Evolutionary conservation across 2,113 vertebrate genomes (phyloP), one percentile per base, ranked within the genome.

Genomic region (Odontesthes bonariensis): DNA sequence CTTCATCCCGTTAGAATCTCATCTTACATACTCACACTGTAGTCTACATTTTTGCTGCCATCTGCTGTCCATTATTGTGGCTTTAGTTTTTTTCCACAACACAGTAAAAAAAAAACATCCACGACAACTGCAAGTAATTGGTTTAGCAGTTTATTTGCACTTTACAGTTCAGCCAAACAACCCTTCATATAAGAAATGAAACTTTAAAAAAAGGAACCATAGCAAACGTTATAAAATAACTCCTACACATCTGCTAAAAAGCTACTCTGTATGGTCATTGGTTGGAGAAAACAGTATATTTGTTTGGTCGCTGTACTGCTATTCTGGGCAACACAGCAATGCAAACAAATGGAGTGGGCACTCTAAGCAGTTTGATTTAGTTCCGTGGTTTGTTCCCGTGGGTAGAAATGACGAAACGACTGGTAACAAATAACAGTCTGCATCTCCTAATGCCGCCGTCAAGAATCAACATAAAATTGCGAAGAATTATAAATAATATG

Each of bases 61-160:
- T 64, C 91, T 93, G 83, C 85, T 85, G 92, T 76, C 70, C 80
- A 14, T 44, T 27, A 2, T 4, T 56, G 33, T 10, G 32, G 1
- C 8, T 59, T 6, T 35, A 38, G 3, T 47, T 22, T 7, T 14
- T 32, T 19, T 31, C 11, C 11, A 11, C 66, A 19, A 55, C 70
- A 22, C 23, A 72, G 72, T 38, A 47, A 72, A 31, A 69, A 49
- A 71, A 49, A 77, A 52, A 66, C 66, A 78, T 11, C 22, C 57
- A 74, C n/a, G 38, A 78, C 47, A 63, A 69, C 68, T 3, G 52
- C 35, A 86, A 61, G 69, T 73, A 82, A 81, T 75, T 22, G 33
- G 49, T 87, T 89, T 70, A 87, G 74, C 68, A 84, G 58, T 92
- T 93, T 92, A 91, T 91, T 93, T 85, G 73, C 71, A 88, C 65